These are phyloP conservation scores for Lucinisca nassula DNA, from an alignment of 2,888 invertebrate genomes.

Conservation along the genomic window DNA sequence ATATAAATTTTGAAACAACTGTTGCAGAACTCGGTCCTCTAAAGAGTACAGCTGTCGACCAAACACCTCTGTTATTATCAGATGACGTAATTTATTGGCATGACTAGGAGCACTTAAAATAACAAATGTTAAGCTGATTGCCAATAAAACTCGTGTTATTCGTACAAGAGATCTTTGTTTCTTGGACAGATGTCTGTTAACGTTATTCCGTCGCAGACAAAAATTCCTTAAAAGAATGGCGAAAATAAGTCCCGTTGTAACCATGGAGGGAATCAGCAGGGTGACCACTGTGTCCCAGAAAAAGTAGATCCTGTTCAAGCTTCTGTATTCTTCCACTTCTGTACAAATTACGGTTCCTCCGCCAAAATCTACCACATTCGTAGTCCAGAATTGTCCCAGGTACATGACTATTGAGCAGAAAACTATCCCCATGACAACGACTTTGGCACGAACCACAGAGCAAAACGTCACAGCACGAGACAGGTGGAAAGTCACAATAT, in stretches of 20 bases:
- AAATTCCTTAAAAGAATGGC: constrained; percentile 74
- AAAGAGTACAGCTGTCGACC: constrained; percentile 41
- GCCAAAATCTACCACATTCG: constrained; percentile 43
- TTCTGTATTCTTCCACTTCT: constrained; percentile 61
- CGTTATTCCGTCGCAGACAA: constrained; percentile 45
- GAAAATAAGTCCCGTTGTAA: constrained; percentile 73
- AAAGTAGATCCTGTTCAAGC: constrained; percentile 70
- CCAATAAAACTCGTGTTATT: constrained; percentile 78
- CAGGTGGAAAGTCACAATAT: constrained; percentile 89
- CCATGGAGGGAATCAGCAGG: constrained; percentile 73
- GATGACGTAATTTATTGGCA: constrained; percentile 76
- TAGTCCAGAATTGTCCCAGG: constrained; percentile 72
- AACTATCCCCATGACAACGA: constrained; percentile 69
- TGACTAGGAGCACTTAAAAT: constrained; percentile 77
- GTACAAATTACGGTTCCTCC: constrained; percentile 66
- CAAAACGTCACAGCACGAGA: constrained; percentile 75
- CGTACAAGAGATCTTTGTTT: constrained; percentile 76
- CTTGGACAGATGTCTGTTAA: constrained; percentile 68
- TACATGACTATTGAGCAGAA: constrained; percentile 67
- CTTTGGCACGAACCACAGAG: constrained; percentile 73
- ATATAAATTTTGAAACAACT: constrained; percentile 74
- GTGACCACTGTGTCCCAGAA: constrained; percentile 76
- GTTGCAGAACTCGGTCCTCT: constrained; percentile 67
- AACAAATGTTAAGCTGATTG: constrained; percentile 79
- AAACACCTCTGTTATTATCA: constrained; percentile 56